Conservation (phyloP, 1,140 invertebrate genomes). For the Caenorhabditis brenneri region DNA sequence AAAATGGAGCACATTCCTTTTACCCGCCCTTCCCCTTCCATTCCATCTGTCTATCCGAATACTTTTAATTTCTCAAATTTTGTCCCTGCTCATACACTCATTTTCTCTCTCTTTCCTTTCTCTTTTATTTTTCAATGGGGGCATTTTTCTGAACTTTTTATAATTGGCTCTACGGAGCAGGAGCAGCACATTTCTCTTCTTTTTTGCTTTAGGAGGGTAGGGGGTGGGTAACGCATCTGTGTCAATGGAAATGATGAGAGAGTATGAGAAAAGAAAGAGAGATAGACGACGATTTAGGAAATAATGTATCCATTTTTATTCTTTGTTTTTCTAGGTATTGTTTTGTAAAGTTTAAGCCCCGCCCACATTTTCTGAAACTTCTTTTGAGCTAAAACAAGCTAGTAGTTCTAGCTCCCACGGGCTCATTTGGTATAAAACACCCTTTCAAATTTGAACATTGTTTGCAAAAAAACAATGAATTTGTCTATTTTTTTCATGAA, state of each 20-base stretch:
- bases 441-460: no score
- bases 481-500: no score
- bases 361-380: no score
- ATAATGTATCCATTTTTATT: neutral
- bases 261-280: neutral
- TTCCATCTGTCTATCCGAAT: neutral
- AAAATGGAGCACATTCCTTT: neutral
- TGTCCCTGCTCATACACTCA: neutral
- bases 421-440: no score
- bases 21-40: neutral
- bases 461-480: no score
- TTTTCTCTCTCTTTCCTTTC: neutral
- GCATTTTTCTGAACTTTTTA: slow-evolving; percentile 33
- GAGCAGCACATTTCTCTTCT: neutral
- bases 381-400: no score
- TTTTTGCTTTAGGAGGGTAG: neutral
- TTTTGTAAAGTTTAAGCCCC: no score
- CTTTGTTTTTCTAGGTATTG: no score
- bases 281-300: neutral
- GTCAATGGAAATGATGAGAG: neutral
- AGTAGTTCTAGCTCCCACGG: no score
- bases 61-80: slow-evolving; percentile 16
- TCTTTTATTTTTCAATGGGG: neutral
- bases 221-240: neutral
- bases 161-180: slow-evolving; percentile 6